phyloP scores from a whole-genome alignment of 2,797 vertebrate genomes.

The Rhinogobio ventralis region DNA sequence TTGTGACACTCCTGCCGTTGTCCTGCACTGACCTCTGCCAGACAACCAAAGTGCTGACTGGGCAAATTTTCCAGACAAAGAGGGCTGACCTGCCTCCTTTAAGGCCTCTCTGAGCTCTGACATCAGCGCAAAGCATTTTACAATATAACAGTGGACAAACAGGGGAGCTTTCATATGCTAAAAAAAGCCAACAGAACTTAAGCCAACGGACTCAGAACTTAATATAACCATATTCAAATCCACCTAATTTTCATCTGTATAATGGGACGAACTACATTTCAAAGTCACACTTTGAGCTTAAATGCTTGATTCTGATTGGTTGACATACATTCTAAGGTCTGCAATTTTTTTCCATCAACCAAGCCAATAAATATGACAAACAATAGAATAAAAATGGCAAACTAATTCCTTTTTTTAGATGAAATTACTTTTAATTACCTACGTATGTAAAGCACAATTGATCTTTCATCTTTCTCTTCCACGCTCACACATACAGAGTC shows the following conservation, averaged over 20 bases:
- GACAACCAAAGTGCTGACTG: constrained; percentile 61
- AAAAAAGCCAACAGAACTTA: neutral
- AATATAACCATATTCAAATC: neutral
- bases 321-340: neutral
- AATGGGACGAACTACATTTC: neutral
- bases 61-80: constrained; percentile 60
- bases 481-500: neutral
- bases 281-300: neutral
- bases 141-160: constrained; percentile 38
- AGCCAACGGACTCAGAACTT: neutral
- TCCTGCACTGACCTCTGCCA: constrained; percentile 58
- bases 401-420: neutral
- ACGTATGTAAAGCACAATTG: neutral
- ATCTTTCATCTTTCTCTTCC: neutral
- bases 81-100: constrained; percentile 53
- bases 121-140: constrained; percentile 54
- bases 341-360: too few relatives aligned
- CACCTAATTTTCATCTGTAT: neutral
- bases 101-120: constrained; percentile 54
- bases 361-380: neutral
- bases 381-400: neutral
- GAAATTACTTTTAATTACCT: neutral
- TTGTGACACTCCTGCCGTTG: constrained; percentile 58
- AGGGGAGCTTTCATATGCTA: constrained; percentile 47
- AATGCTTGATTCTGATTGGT: neutral